A percentile compares a stretch with the other conserved stretches of the same genome.
Conservation (phyloP, 2,888 invertebrate species). For the Embidobia sp. region DNA sequence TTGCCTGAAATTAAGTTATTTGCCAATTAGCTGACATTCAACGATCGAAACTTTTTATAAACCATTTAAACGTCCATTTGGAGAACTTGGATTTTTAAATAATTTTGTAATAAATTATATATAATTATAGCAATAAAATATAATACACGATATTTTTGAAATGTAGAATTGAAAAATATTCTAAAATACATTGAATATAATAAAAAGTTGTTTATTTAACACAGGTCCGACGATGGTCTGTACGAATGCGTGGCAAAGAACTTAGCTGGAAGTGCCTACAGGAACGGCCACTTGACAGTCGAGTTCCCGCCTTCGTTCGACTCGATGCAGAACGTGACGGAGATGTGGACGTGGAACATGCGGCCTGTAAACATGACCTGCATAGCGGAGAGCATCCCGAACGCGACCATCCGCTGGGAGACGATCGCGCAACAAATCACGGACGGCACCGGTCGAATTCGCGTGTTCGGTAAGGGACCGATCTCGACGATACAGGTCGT, state of each 20-base stretch:
- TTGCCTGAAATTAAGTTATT: no score
- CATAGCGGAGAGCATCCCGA: constrained; percentile 93
- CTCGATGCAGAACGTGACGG: constrained; percentile 86
- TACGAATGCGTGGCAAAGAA: constrained; percentile 94
- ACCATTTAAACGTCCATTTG: no score
- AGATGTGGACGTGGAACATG: constrained; percentile 91
- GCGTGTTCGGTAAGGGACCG: constrained; percentile 86
- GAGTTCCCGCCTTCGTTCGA: constrained; percentile 92
- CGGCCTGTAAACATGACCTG: constrained; percentile 92
- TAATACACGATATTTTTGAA: no score
- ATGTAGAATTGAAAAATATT: no score
- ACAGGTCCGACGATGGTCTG: constrained; percentile 91
- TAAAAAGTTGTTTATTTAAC: constrained; percentile 3
- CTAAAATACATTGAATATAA: no score
- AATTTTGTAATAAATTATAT: no score
- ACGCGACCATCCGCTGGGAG: constrained; percentile 95
- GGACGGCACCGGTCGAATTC: constrained; percentile 74
- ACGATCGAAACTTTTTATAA: no score
- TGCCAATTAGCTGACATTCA: no score
- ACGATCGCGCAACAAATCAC: constrained; percentile 73
- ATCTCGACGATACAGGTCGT: constrained; percentile 87
- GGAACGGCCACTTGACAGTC: constrained; percentile 91
- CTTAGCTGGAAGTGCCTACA: constrained; percentile 88
- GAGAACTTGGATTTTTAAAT: no score
- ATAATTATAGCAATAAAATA: no score